Conservation (phyloP, 2,888 invertebrate genomes). For the Nebria brevicollis region DNA sequence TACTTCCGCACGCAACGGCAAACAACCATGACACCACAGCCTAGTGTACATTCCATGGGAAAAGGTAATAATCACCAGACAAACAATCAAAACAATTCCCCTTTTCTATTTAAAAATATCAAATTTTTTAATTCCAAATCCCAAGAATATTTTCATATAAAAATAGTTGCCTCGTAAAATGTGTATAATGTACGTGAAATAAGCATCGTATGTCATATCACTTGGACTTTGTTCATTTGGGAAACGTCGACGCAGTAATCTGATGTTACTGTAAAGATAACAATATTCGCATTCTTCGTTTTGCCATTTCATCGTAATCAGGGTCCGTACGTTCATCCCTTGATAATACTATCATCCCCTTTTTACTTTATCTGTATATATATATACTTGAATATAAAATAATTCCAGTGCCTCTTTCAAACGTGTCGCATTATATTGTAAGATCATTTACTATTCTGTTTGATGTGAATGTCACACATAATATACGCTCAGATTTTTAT, state of each 20-base stretch:
- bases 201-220: constrained; percentile 15
- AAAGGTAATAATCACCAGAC: constrained; percentile 54
- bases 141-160: background rate
- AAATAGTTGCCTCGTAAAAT: background rate
- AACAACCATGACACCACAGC: constrained; percentile 59
- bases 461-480: constrained; percentile 35
- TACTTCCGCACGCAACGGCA: constrained; percentile 73
- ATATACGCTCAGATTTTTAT: constrained; percentile 31
- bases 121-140: background rate
- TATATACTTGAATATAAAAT: constrained; percentile 32
- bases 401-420: constrained; percentile 37
- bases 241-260: constrained; percentile 24
- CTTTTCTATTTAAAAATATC: constrained; percentile 16
- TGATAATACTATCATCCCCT: constrained; percentile 45
- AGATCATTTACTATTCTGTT: constrained; percentile 39
- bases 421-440: constrained; percentile 42
- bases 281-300: constrained; percentile 17
- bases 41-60: constrained; percentile 53
- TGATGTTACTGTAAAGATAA: constrained; percentile 17
- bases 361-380: constrained; percentile 33
- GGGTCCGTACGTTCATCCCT: constrained; percentile 25
- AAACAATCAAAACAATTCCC: background rate
- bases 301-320: constrained; percentile 16
- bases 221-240: constrained; percentile 7
- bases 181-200: constrained; percentile 24